These are phyloP conservation scores for Pristionchus japonicus DNA, from an alignment of 2,888 invertebrate genomes.

Conservation along the genomic window DNA sequence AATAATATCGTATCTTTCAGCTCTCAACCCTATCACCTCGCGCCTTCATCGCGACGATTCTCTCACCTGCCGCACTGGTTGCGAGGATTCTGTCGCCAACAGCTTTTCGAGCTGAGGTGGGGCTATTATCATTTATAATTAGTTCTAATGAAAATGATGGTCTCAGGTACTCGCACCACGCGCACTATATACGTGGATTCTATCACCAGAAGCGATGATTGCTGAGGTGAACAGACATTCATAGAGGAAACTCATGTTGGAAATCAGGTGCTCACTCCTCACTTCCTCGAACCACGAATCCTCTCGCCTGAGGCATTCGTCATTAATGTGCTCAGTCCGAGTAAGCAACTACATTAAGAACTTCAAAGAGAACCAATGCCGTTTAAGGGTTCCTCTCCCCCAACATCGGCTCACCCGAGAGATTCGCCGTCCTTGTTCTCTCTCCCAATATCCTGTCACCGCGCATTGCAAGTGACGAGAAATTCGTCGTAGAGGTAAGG, in stretches of 20 bases:
- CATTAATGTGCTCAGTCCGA: slow-evolving; percentile 68
- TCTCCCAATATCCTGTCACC: slow-evolving; percentile 70
- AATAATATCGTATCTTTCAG: slow-evolving; percentile 47
- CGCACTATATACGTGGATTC: slow-evolving; percentile 66
- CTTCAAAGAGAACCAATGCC: not conserved
- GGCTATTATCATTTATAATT: not conserved
- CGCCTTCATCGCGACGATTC: slow-evolving; percentile 70
- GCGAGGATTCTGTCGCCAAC: slow-evolving; percentile 68
- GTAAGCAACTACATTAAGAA: slow-evolving; percentile 48
- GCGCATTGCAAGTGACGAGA: slow-evolving; percentile 62
- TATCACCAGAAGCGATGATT: slow-evolving; percentile 68
- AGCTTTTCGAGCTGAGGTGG: slow-evolving; percentile 66
- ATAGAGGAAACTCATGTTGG: not conserved
- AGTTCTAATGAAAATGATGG: not conserved
- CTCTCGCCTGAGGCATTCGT: slow-evolving; percentile 69
- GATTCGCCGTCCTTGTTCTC: slow-evolving; percentile 64
- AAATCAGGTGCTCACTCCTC: slow-evolving; percentile 57
- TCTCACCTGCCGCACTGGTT: slow-evolving; percentile 68
- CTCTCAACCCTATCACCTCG: slow-evolving; percentile 64
- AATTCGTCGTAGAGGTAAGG: slow-evolving; percentile 62
- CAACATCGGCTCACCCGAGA: slow-evolving; percentile 63
- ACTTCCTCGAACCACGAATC: slow-evolving; percentile 65
- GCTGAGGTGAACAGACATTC: slow-evolving; percentile 48
- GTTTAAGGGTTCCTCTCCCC: slow-evolving; percentile 57
- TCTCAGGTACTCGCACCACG: slow-evolving; percentile 61